Base-by-base conservation (phyloP, 2,888 invertebrate genomes). In the Epicampocera succincta region DNA sequence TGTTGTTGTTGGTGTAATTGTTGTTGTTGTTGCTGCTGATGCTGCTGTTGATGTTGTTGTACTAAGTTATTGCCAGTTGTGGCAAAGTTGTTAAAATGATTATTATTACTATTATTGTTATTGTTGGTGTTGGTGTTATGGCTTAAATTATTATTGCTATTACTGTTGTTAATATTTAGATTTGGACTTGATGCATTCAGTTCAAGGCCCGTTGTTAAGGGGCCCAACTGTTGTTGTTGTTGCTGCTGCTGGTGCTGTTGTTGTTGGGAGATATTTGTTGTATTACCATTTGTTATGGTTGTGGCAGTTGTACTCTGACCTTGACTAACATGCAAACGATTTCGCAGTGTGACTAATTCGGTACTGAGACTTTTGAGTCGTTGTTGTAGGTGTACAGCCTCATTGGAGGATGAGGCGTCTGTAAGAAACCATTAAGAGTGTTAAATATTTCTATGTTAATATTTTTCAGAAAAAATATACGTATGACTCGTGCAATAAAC, bases 321-420 rank as follows among this genome's bases (percentile, higher is more conserved):
- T 88, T 93, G 93, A 86, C 93, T 95, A 87, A 96, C 96, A 92
- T 97, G 96, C 89, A 97, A 93, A 85, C 96, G 94, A 92, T 97
- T 97, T 87, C 97, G 93, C 90, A 98, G 93, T 86, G 97, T 97
- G 90, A 97, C 96, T 93, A 98, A 93, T 93, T 97, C 97, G 86
- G 97, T 95, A 92, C 96, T 96, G 85, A 98, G 93, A 91, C 96
- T 97, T 89, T 96, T 95, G 89, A 97, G 93, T 86, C 97, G 95
- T 91, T 97, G 97, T 92, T 97, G 97, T 89, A 97, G 93, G 91
- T 97, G 97, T 87, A 97, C 97, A 86, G 97, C 97, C 93, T 97
- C 97, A 93, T 97, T 97, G 87, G 97, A 97, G 84, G 97, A 97
- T 87, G 97, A 96, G 87, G 97, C 97, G 95, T 97, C 97, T 97